Conservation (phyloP, 1,140 invertebrate genomes). For the Glomeris maerens region DNA sequence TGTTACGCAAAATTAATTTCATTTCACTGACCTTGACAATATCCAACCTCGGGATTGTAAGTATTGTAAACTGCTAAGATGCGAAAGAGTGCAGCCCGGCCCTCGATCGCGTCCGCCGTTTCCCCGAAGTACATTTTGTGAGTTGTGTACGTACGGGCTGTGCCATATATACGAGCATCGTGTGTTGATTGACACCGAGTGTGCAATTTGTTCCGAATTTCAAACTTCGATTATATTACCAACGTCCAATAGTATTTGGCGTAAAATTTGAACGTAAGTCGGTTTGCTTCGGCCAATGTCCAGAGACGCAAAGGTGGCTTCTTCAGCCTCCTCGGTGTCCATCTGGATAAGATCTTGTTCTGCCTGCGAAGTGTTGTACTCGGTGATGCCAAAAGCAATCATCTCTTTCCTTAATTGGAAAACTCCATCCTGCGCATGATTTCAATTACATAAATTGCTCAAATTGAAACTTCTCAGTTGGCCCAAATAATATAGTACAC, state of each 20-base stretch:
- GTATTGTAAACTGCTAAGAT: conserved; percentile 15
- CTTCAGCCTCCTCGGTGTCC: conserved; percentile 3
- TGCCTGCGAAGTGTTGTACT: conserved; percentile 7
- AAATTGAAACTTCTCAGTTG: neutral
- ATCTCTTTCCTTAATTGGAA: conserved; percentile 5
- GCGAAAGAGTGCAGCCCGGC: conserved; percentile 15
- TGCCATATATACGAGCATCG: neutral
- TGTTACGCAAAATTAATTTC: neutral
- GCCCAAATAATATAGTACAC: neutral
- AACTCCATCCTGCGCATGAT: too few relatives aligned
- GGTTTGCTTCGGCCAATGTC: neutral
- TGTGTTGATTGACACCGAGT: neutral
- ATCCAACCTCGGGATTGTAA: conserved; percentile 15
- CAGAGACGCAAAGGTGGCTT: neutral
- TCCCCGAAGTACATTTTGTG: conserved; percentile 15
- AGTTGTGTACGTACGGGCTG: conserved; percentile 16
- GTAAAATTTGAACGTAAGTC: conserved; percentile 4
- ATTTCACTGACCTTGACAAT: conserved; percentile 16
- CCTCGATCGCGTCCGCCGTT: conserved; percentile 14
- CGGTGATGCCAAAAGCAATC: conserved; percentile 13
- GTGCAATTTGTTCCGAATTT: neutral
- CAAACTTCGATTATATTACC: conserved; percentile 7
- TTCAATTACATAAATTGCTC: neutral
- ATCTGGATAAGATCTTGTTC: neutral
- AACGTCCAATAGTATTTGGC: conserved; percentile 16